These are phyloP conservation scores for Riptortus pedestris DNA, from an alignment of 1,140 invertebrate species.

Conservation along the genomic window DNA sequence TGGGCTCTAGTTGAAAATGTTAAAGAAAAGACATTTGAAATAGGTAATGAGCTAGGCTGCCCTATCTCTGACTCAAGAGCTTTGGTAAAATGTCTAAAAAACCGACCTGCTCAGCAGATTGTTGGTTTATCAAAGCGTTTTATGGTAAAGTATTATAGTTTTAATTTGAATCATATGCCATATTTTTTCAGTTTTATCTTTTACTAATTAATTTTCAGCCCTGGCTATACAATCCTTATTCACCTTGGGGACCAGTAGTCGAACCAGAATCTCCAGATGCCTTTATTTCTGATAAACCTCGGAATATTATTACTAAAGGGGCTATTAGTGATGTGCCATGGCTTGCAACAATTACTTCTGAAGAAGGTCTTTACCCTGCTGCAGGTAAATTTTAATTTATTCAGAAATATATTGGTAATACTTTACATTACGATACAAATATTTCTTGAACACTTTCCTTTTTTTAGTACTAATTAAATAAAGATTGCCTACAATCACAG, in stretches of 20 bases:
- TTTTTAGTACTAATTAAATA: background rate
- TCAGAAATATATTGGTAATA: background rate
- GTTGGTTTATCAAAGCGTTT: background rate
- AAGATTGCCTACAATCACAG: no score
- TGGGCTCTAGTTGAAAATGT: background rate
- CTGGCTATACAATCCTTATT: slow-evolving; percentile 44
- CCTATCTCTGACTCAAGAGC: background rate
- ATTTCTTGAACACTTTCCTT: background rate
- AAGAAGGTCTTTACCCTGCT: slow-evolving; percentile 39
- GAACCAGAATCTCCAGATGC: slow-evolving; percentile 41
- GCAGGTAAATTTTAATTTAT: slow-evolving; percentile 37
- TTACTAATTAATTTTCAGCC: background rate
- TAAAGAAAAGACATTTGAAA: background rate
- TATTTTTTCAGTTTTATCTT: background rate
- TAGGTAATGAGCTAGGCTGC: background rate
- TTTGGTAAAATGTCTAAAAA: background rate
- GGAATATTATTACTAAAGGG: slow-evolving; percentile 42
- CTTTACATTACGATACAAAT: background rate
- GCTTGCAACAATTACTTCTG: slow-evolving; percentile 36
- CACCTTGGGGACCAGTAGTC: slow-evolving; percentile 48
- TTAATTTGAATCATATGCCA: background rate
- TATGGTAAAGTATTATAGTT: background rate
- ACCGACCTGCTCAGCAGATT: background rate
- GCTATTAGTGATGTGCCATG: slow-evolving; percentile 36
- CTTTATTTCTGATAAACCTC: slow-evolving; percentile 47